Conservation (phyloP, 2,888 invertebrate genomes). For the Agrotis puta region DNA sequence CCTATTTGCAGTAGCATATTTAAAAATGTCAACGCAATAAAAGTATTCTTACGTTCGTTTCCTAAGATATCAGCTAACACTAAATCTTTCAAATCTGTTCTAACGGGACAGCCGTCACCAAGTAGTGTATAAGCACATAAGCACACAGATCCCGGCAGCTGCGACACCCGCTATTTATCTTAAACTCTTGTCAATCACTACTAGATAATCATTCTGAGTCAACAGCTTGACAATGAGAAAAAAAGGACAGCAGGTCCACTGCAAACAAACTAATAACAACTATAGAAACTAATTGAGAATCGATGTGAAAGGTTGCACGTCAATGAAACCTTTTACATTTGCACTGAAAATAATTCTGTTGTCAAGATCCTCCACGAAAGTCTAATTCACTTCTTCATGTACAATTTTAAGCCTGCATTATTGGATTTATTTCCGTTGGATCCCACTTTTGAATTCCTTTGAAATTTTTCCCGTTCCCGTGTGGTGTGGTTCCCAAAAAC, state of each 20-base stretch:
- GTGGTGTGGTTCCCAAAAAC: no score
- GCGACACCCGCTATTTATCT: constrained; percentile 45
- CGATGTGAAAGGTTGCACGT: background rate
- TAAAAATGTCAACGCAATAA: background rate
- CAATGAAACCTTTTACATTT: no score
- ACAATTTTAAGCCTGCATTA: no score
- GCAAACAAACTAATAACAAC: background rate
- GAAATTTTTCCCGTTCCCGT: no score
- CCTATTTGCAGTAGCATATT: background rate
- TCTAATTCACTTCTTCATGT: no score
- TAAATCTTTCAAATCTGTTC: constrained; percentile 11
- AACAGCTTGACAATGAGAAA: background rate
- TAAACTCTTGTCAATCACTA: constrained; percentile 50
- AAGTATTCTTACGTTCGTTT: background rate
- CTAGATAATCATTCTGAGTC: constrained; percentile 45
- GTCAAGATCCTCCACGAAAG: no score
- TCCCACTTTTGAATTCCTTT: no score
- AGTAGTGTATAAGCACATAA: background rate
- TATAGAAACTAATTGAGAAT: background rate
- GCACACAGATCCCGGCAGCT: constrained; percentile 22
- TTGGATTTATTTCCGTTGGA: no score
- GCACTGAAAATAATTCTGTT: background rate
- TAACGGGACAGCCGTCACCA: constrained; percentile 9
- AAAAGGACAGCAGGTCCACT: constrained; percentile 8
- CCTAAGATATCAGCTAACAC: constrained; percentile 15